Conservation (phyloP, 2,113 vertebrate genomes). For the Coreoperca whiteheadi region DNA sequence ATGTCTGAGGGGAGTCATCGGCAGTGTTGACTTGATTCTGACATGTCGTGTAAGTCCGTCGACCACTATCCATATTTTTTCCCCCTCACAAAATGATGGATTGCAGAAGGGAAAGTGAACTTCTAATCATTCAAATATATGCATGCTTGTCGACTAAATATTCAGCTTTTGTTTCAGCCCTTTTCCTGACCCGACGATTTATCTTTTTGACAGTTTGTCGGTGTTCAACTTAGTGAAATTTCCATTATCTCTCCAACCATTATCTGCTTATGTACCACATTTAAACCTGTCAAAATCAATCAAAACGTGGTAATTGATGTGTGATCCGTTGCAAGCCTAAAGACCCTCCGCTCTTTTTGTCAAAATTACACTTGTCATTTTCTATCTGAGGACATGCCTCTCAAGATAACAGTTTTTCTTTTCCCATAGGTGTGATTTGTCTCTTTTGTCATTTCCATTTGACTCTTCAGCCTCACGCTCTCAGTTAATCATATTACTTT, state of each 20-base stretch:
- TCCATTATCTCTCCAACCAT: constrained; percentile 80
- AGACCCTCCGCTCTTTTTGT: constrained; percentile 69
- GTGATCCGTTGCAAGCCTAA: constrained; percentile 62
- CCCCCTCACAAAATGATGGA: constrained; percentile 71
- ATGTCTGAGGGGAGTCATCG: constrained; percentile 2
- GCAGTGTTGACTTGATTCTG: constrained; percentile 29
- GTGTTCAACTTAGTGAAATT: constrained; percentile 62
- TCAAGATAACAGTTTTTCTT: constrained; percentile 67
- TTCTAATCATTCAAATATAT: constrained; percentile 75
- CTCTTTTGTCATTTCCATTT: constrained; percentile 53
- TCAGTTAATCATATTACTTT: constrained; percentile 32
- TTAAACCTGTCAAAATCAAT: constrained; percentile 83
- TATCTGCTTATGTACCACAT: constrained; percentile 77
- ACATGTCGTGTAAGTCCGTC: constrained; percentile 21
- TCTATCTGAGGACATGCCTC: constrained; percentile 75
- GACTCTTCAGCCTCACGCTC: constrained; percentile 5
- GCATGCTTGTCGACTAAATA: constrained; percentile 72
- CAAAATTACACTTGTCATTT: constrained; percentile 85
- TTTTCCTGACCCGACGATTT: constrained; percentile 78
- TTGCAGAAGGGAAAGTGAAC: constrained; percentile 64
- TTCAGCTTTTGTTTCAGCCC: constrained; percentile 67
- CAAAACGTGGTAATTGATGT: constrained; percentile 78
- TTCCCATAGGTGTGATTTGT: constrained; percentile 60
- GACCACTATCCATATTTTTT: neutral
- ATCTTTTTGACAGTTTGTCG: constrained; percentile 83